Conservation (phyloP, 2,888 invertebrate species). For the Pristionchus entomophagus region DNA sequence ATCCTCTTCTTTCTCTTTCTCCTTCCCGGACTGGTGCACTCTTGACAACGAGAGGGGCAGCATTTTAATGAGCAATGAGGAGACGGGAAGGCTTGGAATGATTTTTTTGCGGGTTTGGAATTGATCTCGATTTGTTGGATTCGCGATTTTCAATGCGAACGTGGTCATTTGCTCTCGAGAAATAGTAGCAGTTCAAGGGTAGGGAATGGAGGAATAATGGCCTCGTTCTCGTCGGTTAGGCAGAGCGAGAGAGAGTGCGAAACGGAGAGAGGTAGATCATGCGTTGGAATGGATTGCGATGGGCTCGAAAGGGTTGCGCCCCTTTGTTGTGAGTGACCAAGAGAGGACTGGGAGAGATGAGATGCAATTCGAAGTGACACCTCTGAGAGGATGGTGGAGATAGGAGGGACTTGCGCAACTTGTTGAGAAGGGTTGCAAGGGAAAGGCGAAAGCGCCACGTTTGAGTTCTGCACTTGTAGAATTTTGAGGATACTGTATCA, state of each 20-base stretch:
- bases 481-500: not conserved
- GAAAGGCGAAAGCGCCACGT: not conserved
- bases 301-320: too few species aligned
- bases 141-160: not conserved
- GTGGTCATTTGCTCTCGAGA: conserved; percentile 1
- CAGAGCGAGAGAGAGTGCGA: too few species aligned
- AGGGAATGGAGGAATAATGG: not conserved
- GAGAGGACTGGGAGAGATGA: not conserved
- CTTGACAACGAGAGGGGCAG: not conserved
- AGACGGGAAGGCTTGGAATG: not conserved
- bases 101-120: too few species aligned
- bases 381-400: not conserved
- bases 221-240: too few species aligned
- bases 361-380: conserved; percentile 10
- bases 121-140: too few species aligned
- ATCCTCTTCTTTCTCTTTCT: not conserved
- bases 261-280: too few species aligned
- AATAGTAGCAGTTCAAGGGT: not conserved
- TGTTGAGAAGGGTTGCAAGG: not conserved
- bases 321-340: conserved; percentile 38
- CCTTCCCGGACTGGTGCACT: not conserved
- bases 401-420: conserved; percentile 9
- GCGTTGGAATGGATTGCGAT: not conserved
- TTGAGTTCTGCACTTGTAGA: too few species aligned
- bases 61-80: conserved; percentile 32